phyloP scores from a whole-genome alignment of 2,797 vertebrate species.

The Chiloscyllium punctatum region DNA sequence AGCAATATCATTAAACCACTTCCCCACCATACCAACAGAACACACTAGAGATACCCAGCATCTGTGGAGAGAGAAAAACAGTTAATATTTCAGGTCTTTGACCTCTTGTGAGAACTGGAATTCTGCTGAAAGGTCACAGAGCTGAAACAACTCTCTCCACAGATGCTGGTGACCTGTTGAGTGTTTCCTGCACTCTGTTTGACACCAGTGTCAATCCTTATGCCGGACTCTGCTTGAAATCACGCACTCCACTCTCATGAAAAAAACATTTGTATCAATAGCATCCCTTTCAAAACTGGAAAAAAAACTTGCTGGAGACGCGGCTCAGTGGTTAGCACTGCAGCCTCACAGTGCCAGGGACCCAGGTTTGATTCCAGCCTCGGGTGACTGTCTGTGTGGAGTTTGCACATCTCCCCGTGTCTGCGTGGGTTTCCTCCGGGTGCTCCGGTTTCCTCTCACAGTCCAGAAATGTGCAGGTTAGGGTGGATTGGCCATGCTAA shows the following conservation, averaged over 20 bases:
- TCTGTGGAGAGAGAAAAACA: not conserved
- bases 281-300: not conserved
- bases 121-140: not conserved
- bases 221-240: not conserved
- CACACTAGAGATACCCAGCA: not conserved
- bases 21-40: not conserved
- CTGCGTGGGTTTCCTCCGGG: too few species aligned
- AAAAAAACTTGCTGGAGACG: too few species aligned
- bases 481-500: too few species aligned
- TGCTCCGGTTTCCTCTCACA: too few species aligned
- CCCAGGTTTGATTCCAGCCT: too few species aligned
- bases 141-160: not conserved
- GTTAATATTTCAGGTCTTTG: not conserved
- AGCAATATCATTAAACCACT: not conserved
- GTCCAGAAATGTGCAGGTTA: too few species aligned
- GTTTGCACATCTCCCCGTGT: too few species aligned
- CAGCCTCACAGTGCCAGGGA: too few species aligned
- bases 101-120: not conserved
- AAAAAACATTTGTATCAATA: not conserved
- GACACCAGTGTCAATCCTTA: not conserved
- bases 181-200: not conserved
- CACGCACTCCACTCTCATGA: not conserved
- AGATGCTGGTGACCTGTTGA: not conserved
- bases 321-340: too few species aligned
- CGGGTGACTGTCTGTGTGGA: too few species aligned